Conservation (phyloP, 2,797 vertebrate species). For the Characodon lateralis region DNA sequence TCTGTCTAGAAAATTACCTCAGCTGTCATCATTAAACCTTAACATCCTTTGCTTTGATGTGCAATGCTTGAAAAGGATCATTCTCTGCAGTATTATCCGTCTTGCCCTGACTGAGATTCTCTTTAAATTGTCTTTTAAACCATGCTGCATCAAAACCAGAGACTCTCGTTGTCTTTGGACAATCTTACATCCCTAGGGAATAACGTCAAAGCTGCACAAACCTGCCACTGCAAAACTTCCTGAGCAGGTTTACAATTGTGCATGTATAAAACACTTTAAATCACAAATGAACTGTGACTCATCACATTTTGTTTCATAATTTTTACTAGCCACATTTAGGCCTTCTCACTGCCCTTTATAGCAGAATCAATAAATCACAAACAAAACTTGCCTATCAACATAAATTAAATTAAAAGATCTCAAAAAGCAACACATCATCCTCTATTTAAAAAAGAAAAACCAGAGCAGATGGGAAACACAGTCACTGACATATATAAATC, state of each 20-base stretch:
- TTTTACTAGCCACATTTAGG: not conserved
- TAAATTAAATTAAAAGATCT: not conserved
- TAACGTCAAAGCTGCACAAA: not conserved
- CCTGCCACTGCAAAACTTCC: not conserved
- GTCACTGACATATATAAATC: not conserved
- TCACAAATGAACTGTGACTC: not conserved
- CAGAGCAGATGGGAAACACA: not conserved
- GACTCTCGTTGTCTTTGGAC: not conserved
- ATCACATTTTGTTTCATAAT: not conserved
- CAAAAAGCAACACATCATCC: not conserved
- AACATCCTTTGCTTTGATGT: constrained; percentile 20
- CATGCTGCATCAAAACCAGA: not conserved
- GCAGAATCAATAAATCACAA: not conserved
- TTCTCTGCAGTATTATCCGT: not conserved
- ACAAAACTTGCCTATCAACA: not conserved
- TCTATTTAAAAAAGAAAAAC: not conserved
- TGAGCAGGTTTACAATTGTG: not conserved
- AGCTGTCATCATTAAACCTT: constrained; percentile 25
- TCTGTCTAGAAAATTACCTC: constrained; percentile 14
- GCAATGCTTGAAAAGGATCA: constrained; percentile 7
- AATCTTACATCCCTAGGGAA: not conserved
- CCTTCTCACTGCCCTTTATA: not conserved
- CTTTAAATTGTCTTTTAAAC: constrained; percentile 8
- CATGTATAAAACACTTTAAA: not conserved
- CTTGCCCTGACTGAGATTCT: not conserved